Evolutionary conservation across 2,888 invertebrate genomes (phyloP).

Genomic region (Tromatobia lineatoria): DNA sequence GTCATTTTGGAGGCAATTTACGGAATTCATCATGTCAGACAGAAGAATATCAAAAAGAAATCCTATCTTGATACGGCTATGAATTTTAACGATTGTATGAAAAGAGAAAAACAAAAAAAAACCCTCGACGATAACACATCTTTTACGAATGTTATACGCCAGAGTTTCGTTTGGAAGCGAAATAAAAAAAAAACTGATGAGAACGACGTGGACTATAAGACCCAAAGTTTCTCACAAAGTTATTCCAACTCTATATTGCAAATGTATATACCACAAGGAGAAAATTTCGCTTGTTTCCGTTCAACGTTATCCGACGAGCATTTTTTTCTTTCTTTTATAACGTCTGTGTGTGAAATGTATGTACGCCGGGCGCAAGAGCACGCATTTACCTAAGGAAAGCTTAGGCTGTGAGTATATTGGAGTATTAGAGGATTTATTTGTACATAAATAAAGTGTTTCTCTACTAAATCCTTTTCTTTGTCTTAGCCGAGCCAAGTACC

Average conservation of each 20-base stretch:
- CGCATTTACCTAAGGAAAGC: conserved; percentile 84
- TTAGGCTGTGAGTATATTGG: conserved; percentile 85
- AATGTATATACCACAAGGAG: conserved; percentile 44
- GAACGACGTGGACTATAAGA: not conserved
- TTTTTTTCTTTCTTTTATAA: conserved; percentile 32
- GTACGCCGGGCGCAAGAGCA: conserved; percentile 72
- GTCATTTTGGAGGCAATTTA: not conserved
- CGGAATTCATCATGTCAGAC: conserved; percentile 32
- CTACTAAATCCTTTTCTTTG: conserved; percentile 65
- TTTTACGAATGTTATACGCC: conserved; percentile 36
- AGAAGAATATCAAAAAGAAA: conserved; percentile 39
- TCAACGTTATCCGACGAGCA: conserved; percentile 32
- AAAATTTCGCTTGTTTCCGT: conserved; percentile 49
- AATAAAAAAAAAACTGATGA: conserved; percentile 16
- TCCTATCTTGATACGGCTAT: conserved; percentile 46
- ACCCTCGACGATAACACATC: conserved; percentile 38
- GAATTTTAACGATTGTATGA: conserved; percentile 48
- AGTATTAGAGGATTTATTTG: conserved; percentile 84
- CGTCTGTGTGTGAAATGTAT: conserved; percentile 51
- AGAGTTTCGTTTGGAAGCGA: conserved; percentile 11
- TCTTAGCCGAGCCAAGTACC: not conserved
- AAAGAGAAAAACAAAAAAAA: conserved; percentile 23
- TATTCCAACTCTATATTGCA: conserved; percentile 57
- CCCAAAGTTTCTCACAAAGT: conserved; percentile 22
- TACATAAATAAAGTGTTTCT: conserved; percentile 84